Base-by-base conservation (phyloP, 2,888 invertebrate species). In the Acanthosoma haemorrhoidale region DNA sequence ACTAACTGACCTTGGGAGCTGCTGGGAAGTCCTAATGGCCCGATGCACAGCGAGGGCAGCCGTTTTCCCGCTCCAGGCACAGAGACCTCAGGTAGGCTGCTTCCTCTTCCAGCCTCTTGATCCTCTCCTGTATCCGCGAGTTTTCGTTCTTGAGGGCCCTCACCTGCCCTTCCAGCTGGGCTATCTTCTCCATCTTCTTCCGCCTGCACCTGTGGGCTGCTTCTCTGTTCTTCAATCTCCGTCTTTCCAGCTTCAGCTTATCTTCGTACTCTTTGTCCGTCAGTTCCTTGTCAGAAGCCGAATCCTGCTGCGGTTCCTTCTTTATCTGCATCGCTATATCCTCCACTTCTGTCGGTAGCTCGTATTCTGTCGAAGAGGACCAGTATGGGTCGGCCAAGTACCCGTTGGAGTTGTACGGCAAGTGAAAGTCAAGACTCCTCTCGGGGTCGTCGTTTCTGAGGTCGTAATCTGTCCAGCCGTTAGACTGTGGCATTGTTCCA, bases 101-200 rank as follows among this genome's bases (percentile, higher is more conserved):
- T 51, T 51, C 51, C 4, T 51, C 51, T 29, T 51, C 51, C n/a
- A 51, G 11, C n/a, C 51, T 51, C n/a, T 51, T 51, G 4, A 51
- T 51, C n/a, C n/a, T 51, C 3, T 51, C 51, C 51, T 25, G 13
- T 51, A 51, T 51, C n/a, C 51, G 21, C 13, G 51, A 21, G 51
- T 51, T 51, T 4, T 51, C 51, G 2, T 21, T 25, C 51, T 51
- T 21, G n/a, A 51, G 51, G 13, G 51, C 21, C 21, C n/a, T 51
- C 4, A 51, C 51, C 3, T 51, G 25, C 8, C 51, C 51, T 51
- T 51, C 51, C n/a, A 51, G 8, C 18, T 51, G 51, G 1, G 51
- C 13, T 11, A 51, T 51, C 51, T 51, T 51, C n/a, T 51, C 51
- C 51, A 51, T 51, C 51, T 51, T 51, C 8, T 51, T 51, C n/a